Percentiles rank a stretch among this genome's conserved stretches.
phyloP scores from a whole-genome alignment of 2,797 vertebrate genomes.

The Adelosebastes latens region DNA sequence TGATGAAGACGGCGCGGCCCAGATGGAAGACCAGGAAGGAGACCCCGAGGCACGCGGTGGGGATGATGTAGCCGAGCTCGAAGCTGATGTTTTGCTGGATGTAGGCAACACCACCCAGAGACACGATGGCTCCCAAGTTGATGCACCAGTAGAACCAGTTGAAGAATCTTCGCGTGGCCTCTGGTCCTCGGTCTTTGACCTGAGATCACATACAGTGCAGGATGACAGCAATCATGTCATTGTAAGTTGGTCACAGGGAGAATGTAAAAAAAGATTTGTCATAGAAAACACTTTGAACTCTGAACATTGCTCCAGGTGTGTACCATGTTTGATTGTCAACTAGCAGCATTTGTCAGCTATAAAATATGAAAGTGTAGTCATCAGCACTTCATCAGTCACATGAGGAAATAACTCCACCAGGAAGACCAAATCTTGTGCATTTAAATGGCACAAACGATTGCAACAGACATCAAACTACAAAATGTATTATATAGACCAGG shows the following conservation, averaged over 20 bases:
- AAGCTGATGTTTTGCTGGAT: conserved; percentile 94
- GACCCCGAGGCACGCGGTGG: conserved; percentile 89
- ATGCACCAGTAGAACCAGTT: conserved; percentile 99
- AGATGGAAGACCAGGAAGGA: conserved; percentile 92
- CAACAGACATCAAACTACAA: neutral
- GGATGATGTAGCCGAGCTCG: conserved; percentile 89
- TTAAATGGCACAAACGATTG: neutral
- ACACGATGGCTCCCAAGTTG: conserved; percentile 94
- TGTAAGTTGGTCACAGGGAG: neutral
- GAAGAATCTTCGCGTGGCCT: conserved; percentile 96
- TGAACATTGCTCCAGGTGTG: neutral
- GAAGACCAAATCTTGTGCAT: neutral
- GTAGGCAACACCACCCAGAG: conserved; percentile 93
- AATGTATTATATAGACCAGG: neutral
- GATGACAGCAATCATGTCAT: neutral
- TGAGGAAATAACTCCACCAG: neutral
- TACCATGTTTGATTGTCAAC: neutral
- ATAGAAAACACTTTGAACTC: neutral
- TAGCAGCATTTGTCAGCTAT: neutral
- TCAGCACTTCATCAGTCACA: neutral
- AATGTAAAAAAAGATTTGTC: neutral
- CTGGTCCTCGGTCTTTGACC: conserved; percentile 95
- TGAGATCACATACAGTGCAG: conserved; percentile 44
- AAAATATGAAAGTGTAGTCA: neutral
- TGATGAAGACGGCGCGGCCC: conserved; percentile 91